Conservation (phyloP, 2,888 invertebrate species). For the Calliphora vomitoria region DNA sequence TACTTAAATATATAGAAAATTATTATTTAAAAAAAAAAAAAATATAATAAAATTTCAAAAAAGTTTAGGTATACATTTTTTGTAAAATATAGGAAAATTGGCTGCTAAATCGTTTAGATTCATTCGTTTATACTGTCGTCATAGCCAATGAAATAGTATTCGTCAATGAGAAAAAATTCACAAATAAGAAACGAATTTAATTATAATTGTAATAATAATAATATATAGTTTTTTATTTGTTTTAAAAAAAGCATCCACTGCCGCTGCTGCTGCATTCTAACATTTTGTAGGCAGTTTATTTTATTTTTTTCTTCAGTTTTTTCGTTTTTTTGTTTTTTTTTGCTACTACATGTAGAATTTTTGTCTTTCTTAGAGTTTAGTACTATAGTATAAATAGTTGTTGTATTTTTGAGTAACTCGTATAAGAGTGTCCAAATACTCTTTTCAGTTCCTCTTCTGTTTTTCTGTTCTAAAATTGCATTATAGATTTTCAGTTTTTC, state of each 20-base stretch:
- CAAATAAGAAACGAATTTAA: constrained; percentile 11
- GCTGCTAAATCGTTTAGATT: constrained; percentile 33
- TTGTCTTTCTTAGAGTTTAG: constrained; percentile 30
- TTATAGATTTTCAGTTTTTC: not conserved
- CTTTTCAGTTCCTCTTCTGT: constrained; percentile 31
- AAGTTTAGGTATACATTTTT: constrained; percentile 54
- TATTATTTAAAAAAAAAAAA: constrained; percentile 34
- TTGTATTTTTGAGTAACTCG: constrained; percentile 26
- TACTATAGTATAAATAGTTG: constrained; percentile 45
- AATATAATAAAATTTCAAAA: constrained; percentile 29
- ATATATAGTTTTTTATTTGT: constrained; percentile 21
- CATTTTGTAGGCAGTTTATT: constrained; percentile 47
- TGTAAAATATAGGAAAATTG: constrained; percentile 68
- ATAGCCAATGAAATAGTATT: constrained; percentile 52
- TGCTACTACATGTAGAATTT: constrained; percentile 50
- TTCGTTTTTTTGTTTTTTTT: constrained; percentile 34
- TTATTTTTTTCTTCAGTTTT: not conserved
- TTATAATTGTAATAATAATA: not conserved
- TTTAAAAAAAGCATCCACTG: constrained; percentile 56
- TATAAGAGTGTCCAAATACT: constrained; percentile 14
- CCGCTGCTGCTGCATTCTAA: constrained; percentile 43
- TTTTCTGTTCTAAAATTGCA: not conserved
- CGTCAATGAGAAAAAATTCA: constrained; percentile 14
- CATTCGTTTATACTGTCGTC: constrained; percentile 5
- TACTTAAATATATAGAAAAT: constrained; percentile 62